These are phyloP conservation scores for Pocillopora verrucosa DNA, from an alignment of 64 coral and sea anemone genomes.

Conservation along the genomic window DNA sequence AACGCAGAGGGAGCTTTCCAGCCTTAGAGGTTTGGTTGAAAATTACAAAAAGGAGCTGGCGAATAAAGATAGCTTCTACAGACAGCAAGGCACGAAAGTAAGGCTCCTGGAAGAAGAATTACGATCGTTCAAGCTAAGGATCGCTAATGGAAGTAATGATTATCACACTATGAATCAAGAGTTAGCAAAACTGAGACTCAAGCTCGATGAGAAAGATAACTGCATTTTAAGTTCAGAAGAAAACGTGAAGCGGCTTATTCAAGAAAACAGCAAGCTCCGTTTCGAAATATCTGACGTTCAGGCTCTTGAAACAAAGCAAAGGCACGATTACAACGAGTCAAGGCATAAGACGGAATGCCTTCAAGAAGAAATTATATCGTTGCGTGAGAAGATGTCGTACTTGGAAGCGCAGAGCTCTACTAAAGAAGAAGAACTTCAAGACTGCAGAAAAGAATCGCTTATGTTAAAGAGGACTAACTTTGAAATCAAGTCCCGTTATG, in stretches of 20 bases:
- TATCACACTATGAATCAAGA: not conserved
- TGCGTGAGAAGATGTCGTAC: not conserved
- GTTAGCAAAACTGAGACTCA: not conserved
- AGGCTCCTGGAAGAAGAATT: not conserved
- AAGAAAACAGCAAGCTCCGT: not conserved
- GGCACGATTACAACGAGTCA: not conserved
- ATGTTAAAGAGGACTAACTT: not conserved
- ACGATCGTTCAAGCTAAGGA: not conserved
- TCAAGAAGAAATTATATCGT: not conserved
- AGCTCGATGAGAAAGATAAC: not conserved
- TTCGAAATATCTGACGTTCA: not conserved
- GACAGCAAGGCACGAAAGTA: not conserved
- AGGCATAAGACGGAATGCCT: not conserved
- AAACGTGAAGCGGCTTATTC: not conserved
- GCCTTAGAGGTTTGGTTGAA: not conserved
- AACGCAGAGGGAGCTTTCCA: not conserved
- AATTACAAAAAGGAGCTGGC: slow-evolving; percentile 28
- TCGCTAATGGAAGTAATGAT: not conserved
- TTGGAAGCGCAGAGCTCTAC: not conserved
- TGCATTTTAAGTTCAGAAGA: not conserved
- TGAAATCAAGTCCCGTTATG: not conserved
- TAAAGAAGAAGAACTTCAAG: slow-evolving; percentile 10
- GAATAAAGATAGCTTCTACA: not conserved
- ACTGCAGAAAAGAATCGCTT: not conserved
- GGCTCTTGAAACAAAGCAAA: not conserved